phyloP scores from a whole-genome alignment of 2,888 invertebrate species.

The Oxystoma pomonae region DNA sequence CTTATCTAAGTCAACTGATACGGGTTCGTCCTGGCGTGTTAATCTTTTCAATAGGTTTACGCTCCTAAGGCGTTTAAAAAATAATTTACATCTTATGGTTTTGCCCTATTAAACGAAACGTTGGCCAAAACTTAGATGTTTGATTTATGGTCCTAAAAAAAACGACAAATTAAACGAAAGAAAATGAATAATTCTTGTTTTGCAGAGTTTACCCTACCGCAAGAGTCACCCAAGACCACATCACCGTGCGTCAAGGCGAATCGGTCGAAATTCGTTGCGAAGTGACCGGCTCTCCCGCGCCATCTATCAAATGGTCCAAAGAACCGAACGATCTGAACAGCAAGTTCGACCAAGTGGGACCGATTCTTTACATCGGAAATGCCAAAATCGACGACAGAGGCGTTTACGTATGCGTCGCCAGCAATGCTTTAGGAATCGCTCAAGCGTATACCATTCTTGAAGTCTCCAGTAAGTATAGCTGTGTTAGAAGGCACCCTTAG shows the following conservation, averaged over 20 bases:
- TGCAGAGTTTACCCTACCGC: slow-evolving; percentile 46
- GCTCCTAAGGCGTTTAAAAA: too few species aligned
- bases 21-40: too few species aligned
- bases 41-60: too few species aligned
- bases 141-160: too few species aligned
- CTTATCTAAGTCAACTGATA: too few species aligned
- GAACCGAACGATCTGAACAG: slow-evolving; percentile 56
- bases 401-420: slow-evolving; percentile 76
- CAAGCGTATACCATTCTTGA: slow-evolving; percentile 72
- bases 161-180: too few species aligned
- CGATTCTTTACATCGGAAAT: slow-evolving; percentile 62
- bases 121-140: too few species aligned
- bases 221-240: slow-evolving; percentile 58
- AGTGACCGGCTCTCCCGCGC: slow-evolving; percentile 69
- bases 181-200: too few species aligned
- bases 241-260: slow-evolving; percentile 63
- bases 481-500: background rate
- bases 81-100: too few species aligned
- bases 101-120: too few species aligned
- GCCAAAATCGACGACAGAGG: slow-evolving; percentile 74
- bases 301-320: slow-evolving; percentile 80
- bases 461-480: slow-evolving; percentile 72
- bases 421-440: slow-evolving; percentile 55
- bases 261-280: slow-evolving; percentile 70
- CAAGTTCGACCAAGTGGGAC: slow-evolving; percentile 55